Base-by-base conservation (phyloP, 2,888 invertebrate genomes). In the Scelioninae gen. 2 region DNA sequence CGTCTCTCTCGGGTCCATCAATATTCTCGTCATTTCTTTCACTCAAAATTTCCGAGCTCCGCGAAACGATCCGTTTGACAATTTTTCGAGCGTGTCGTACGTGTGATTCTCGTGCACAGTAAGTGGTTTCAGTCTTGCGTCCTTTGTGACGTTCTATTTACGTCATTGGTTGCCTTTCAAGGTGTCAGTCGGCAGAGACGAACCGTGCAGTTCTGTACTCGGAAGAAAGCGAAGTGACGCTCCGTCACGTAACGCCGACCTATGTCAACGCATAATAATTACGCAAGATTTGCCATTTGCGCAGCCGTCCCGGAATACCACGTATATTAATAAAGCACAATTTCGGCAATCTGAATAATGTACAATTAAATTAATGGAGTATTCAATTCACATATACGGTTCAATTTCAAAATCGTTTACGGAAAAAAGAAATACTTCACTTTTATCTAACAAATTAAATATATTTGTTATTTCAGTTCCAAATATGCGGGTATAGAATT, bases 41-140 rank as follows among this genome's bases (percentile, higher is more conserved):
- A 41, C 43, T 57, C 41, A 57, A 57, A 57, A 37, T 57, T 57
- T 57, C 43, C 28, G 43, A 43, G 55, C 55, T 43, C 41, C 45
- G 10, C 45, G 25, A 25, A 16, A 43, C 55, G 18, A 4, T 31
- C 16, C 43, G 55, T 57, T 57, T 43, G 55, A 43, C 43, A 31
- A 57, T 57, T 57, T 43, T 43, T 57, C 41, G 25, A 43, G 31
- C 43, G 43, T 57, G 43, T 31, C 43, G 43, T 43, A 57, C 43
- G 43, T 39, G 53, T 55, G 39, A 55, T 39, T 55, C 37, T n/a
- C 28, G 15, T 15, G 53, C 15, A 41, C 15, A 15, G 53, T 55
- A 55, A 39, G 53, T 39, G 53, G 16, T 39, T 55, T 55, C 39
- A 28, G 11, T 55, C 53, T 25, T 16, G 39, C 11, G 11, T 39